Evolutionary conservation across 2,888 invertebrate species (phyloP).

Genomic region (Cistogaster globosa): DNA sequence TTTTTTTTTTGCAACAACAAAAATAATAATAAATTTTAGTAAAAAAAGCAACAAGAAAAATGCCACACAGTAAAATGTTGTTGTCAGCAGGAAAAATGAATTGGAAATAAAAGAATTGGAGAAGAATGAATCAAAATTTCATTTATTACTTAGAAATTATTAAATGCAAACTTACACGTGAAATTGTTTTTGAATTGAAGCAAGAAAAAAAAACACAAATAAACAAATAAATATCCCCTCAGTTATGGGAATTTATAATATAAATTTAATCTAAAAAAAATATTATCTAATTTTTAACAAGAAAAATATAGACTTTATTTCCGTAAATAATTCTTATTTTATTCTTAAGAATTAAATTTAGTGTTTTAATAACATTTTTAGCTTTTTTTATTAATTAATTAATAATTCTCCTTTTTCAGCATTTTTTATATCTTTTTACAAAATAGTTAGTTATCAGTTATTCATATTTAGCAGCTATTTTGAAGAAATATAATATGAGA

Average conservation of each 20-base stretch:
- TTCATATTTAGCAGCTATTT: too few relatives aligned
- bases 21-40: conserved; percentile 15
- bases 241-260: too few relatives aligned
- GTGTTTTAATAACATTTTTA: too few relatives aligned
- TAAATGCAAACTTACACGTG: conserved; percentile 11
- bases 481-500: too few relatives aligned
- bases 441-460: too few relatives aligned
- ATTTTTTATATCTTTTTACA: too few relatives aligned
- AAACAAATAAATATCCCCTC: background rate
- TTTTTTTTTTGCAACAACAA: conserved; percentile 26
- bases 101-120: conserved; percentile 32
- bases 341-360: too few relatives aligned
- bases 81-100: conserved; percentile 65
- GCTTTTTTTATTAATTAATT: too few relatives aligned
- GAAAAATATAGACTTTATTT: too few relatives aligned
- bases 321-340: too few relatives aligned
- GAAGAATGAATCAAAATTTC: conserved; percentile 26
- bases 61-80: conserved; percentile 45
- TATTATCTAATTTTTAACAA: too few relatives aligned
- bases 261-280: background rate
- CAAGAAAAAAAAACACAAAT: background rate
- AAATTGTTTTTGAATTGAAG: conserved; percentile 45
- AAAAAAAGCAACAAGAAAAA: conserved; percentile 5
- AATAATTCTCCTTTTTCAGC: too few relatives aligned
- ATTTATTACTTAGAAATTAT: conserved; percentile 44